Conservation (phyloP, 2,888 invertebrate species). For the Caenorhabditis imperialis region DNA sequence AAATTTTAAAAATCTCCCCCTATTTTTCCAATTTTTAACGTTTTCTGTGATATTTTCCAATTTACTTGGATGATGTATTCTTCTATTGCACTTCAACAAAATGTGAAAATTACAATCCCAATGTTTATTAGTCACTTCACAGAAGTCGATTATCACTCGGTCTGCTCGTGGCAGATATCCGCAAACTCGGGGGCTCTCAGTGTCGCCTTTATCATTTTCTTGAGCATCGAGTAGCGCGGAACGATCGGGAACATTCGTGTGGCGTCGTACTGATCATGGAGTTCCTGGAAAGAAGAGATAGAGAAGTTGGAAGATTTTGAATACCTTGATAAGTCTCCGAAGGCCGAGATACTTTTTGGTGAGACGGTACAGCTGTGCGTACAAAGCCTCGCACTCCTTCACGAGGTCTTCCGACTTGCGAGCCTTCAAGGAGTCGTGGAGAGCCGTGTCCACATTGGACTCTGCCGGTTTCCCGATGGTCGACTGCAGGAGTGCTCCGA, state of each 20-base stretch:
- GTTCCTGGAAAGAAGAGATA: conserved; percentile 58
- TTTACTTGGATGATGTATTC: conserved; percentile 12
- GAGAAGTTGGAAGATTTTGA: neutral
- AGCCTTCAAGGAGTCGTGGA: conserved; percentile 78
- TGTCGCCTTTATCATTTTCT: conserved; percentile 96
- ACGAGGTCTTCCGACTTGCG: conserved; percentile 94
- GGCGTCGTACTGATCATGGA: conserved; percentile 69
- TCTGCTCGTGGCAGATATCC: conserved; percentile 94
- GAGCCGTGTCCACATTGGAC: conserved; percentile 70
- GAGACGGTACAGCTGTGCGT: conserved; percentile 91
- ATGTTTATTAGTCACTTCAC: conserved; percentile 25
- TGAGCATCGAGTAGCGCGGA: conserved; percentile 90
- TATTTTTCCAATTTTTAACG: conserved; percentile 11
- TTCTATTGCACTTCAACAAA: conserved; percentile 13
- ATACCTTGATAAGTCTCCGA: conserved; percentile 83
- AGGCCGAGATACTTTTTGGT: conserved; percentile 92
- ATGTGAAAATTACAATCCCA: neutral
- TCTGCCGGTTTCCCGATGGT: conserved; percentile 72
- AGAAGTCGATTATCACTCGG: conserved; percentile 77
- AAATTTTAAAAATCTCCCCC: conserved; percentile 17
- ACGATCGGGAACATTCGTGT: conserved; percentile 75
- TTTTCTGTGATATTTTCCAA: conserved; percentile 41
- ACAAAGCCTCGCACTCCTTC: conserved; percentile 93
- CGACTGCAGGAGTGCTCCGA: conserved; percentile 72
- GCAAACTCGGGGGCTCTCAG: conserved; percentile 96